Percentiles rank a stretch among this genome's conserved stretches.
Conservation (phyloP, 1,140 invertebrate species). For the Heliconius nattereri region DNA sequence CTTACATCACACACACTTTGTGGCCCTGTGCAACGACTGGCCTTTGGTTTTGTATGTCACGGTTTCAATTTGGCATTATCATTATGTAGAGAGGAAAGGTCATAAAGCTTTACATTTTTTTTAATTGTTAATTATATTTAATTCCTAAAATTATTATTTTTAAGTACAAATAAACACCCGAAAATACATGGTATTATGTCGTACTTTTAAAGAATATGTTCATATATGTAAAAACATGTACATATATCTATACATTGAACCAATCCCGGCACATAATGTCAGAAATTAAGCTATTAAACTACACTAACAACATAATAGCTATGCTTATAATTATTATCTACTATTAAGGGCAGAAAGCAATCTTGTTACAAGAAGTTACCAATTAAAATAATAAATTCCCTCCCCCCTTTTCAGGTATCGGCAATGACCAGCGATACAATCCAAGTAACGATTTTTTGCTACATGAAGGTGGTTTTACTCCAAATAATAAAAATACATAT, state of each 20-base stretch:
- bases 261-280: no score
- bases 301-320: no score
- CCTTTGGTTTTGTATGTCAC: neutral
- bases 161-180: neutral
- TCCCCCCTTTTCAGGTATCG: conserved; percentile 50
- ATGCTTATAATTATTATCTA: no score
- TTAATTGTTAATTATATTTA: neutral
- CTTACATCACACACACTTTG: no score
- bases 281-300: no score
- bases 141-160: neutral
- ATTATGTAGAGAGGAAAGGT: neutral
- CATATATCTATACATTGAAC: no score
- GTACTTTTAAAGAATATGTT: no score
- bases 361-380: neutral
- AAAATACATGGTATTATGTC: neutral
- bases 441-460: conserved; percentile 65
- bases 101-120: neutral
- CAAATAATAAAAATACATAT: conserved; percentile 51
- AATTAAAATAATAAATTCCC: neutral
- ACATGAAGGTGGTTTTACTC: conserved; percentile 56
- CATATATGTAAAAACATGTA: no score
- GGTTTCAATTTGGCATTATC: neutral
- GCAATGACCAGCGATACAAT: conserved; percentile 54
- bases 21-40: no score
- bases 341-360: no score